Conservation (phyloP, 1,140 invertebrate genomes). For the Cydia pomonella region DNA sequence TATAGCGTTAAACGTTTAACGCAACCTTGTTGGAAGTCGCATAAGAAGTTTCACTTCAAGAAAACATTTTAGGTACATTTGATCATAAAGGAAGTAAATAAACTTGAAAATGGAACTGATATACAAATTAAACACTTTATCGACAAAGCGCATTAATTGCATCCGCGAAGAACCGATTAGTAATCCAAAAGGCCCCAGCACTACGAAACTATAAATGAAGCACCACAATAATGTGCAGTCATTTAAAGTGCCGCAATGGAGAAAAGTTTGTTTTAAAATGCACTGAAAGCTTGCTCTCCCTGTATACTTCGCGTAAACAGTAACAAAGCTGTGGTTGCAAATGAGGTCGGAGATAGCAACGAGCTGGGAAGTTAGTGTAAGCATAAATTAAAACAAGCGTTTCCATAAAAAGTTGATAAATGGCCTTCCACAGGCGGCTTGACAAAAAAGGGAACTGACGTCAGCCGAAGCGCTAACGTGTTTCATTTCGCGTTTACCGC, state of each 20-base stretch:
- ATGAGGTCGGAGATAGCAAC: slow-evolving; percentile 70
- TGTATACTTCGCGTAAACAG: slow-evolving; percentile 52
- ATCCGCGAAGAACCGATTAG: slow-evolving; percentile 1
- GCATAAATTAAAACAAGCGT: slow-evolving; percentile 80
- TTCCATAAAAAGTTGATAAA: slow-evolving; percentile 79
- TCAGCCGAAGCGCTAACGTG: slow-evolving; percentile 73
- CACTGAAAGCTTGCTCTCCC: slow-evolving; percentile 31
- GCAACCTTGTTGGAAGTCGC: too few species aligned
- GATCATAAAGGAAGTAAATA: slow-evolving; percentile 1
- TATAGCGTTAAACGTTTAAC: too few species aligned
- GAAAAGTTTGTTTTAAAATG: slow-evolving; percentile 41
- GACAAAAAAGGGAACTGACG: slow-evolving; percentile 74
- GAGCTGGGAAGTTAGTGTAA: slow-evolving; percentile 70
- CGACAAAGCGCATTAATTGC: slow-evolving; percentile 8
- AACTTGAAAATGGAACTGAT: neutral
- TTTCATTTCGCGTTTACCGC: slow-evolving; percentile 73
- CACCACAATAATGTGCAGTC: slow-evolving; percentile 39
- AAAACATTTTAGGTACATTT: too few species aligned
- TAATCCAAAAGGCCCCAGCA: slow-evolving; percentile 9
- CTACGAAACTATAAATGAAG: slow-evolving; percentile 30
- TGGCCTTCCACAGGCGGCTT: slow-evolving; percentile 70
- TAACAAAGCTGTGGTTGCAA: slow-evolving; percentile 63
- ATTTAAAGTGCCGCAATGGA: slow-evolving; percentile 39
- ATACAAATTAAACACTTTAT: neutral
- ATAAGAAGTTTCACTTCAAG: too few species aligned